Evolutionary conservation across 2,888 invertebrate species (phyloP).

Genomic region (Idaea dimidiata): DNA sequence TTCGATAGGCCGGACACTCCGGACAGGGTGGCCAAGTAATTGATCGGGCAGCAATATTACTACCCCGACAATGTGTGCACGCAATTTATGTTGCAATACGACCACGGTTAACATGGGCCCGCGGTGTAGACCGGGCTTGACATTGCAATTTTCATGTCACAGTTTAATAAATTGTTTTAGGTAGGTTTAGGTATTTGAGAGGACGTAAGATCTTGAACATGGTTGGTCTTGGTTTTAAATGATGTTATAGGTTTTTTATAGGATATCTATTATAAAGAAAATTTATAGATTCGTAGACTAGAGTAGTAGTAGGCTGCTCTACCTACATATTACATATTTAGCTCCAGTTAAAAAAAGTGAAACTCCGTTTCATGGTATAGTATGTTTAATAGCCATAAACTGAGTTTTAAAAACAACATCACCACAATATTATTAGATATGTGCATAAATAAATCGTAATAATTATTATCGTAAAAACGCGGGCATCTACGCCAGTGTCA

Average conservation of each 20-base stretch:
- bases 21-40: slow-evolving; percentile 62
- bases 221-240: not conserved
- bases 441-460: too few species aligned
- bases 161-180: slow-evolving; percentile 18
- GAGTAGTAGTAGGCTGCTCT: too few species aligned
- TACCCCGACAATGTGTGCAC: slow-evolving; percentile 56
- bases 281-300: too few species aligned
- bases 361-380: too few species aligned
- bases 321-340: too few species aligned
- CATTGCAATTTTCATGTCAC: slow-evolving; percentile 34
- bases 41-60: slow-evolving; percentile 74
- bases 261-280: too few species aligned
- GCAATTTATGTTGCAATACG: slow-evolving; percentile 68
- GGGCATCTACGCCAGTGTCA: not conserved
- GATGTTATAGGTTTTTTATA: not conserved
- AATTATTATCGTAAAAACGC: not conserved
- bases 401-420: too few species aligned
- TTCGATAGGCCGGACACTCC: slow-evolving; percentile 45
- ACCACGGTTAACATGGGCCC: slow-evolving; percentile 31
- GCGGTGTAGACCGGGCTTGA: slow-evolving; percentile 33
- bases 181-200: not conserved
- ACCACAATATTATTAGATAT: too few species aligned
- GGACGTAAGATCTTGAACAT: not conserved
- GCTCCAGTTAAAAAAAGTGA: too few species aligned
- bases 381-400: too few species aligned